A percentile compares a stretch with the other conserved stretches of the same genome.
These are phyloP conservation scores for Scotopteryx bipunctaria DNA, from an alignment of 2,888 invertebrate genomes.

Conservation along the genomic window DNA sequence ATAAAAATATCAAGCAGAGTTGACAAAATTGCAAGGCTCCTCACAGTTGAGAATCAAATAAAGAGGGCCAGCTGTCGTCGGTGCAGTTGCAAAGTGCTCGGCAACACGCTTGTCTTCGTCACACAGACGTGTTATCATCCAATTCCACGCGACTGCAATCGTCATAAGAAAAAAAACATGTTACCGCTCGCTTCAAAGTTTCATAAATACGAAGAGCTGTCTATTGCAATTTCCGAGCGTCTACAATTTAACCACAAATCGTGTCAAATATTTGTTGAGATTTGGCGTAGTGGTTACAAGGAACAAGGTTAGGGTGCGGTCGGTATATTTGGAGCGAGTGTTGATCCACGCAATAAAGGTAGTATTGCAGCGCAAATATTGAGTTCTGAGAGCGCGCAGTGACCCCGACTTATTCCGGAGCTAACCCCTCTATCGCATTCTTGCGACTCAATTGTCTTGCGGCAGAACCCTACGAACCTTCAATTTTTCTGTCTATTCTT, in stretches of 20 bases:
- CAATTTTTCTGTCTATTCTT: slow-evolving; percentile 13
- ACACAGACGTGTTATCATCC: slow-evolving; percentile 59
- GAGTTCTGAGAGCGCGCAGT: slow-evolving; percentile 60
- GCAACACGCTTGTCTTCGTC: slow-evolving; percentile 63
- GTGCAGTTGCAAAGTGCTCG: slow-evolving; percentile 62
- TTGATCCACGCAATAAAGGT: slow-evolving; percentile 74
- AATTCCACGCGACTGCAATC: slow-evolving; percentile 47
- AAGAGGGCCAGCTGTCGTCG: slow-evolving; percentile 68
- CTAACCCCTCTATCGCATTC: slow-evolving; percentile 62
- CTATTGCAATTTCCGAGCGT: slow-evolving; percentile 37
- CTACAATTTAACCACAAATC: slow-evolving; percentile 39
- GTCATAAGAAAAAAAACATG: slow-evolving; percentile 45
- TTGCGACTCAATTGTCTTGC: slow-evolving; percentile 71
- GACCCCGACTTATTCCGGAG: slow-evolving; percentile 72
- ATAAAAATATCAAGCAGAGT: slow-evolving; percentile 44
- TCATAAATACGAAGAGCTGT: slow-evolving; percentile 30
- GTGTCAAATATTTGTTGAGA: slow-evolving; percentile 46
- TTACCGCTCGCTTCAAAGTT: slow-evolving; percentile 31
- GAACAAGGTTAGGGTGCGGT: slow-evolving; percentile 42
- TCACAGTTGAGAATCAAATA: slow-evolving; percentile 74
- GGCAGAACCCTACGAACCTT: slow-evolving; percentile 43
- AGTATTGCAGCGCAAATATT: slow-evolving; percentile 77
- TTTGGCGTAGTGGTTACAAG: slow-evolving; percentile 55
- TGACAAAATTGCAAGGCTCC: slow-evolving; percentile 61
- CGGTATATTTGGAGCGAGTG: slow-evolving; percentile 59